Conservation (phyloP, 2,888 invertebrate species). For the Cancer borealis region DNA sequence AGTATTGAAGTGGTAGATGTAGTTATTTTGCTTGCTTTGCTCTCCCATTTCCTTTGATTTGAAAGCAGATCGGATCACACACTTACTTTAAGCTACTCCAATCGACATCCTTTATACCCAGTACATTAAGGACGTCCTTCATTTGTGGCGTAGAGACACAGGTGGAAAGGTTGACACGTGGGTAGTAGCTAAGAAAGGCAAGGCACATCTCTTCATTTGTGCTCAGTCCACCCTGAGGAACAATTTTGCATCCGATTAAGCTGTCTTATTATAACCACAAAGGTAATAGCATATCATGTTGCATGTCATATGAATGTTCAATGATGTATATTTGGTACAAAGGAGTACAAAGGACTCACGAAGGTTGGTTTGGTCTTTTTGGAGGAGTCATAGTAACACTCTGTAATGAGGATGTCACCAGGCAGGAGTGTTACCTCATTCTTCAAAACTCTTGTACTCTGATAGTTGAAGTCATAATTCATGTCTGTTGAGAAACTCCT, state of each 20-base stretch:
- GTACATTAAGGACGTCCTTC: conserved; percentile 54
- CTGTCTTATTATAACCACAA: not conserved
- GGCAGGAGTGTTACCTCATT: conserved; percentile 87
- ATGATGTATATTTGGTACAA: not conserved
- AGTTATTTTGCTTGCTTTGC: too few species aligned
- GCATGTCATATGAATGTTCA: not conserved
- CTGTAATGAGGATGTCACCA: conserved; percentile 90
- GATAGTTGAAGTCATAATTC: conserved; percentile 91
- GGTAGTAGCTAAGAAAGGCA: conserved; percentile 75
- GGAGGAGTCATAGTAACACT: conserved; percentile 87
- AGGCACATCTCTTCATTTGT: conserved; percentile 75
- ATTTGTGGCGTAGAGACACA: conserved; percentile 72
- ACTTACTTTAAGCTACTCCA: not conserved
- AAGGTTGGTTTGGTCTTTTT: conserved; percentile 64
- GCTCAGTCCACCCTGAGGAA: conserved; percentile 72
- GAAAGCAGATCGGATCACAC: not conserved
- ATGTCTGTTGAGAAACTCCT: conserved; percentile 54
- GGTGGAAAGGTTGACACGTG: conserved; percentile 63
- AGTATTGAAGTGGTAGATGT: too few species aligned
- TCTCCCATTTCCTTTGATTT: not conserved
- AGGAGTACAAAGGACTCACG: conserved; percentile 52
- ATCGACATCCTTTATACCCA: conserved; percentile 51
- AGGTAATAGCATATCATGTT: too few species aligned
- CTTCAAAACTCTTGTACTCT: conserved; percentile 88
- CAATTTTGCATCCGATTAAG: not conserved